Evolutionary conservation across 2,888 invertebrate genomes (phyloP).

Genomic region (Steromphala cineraria): DNA sequence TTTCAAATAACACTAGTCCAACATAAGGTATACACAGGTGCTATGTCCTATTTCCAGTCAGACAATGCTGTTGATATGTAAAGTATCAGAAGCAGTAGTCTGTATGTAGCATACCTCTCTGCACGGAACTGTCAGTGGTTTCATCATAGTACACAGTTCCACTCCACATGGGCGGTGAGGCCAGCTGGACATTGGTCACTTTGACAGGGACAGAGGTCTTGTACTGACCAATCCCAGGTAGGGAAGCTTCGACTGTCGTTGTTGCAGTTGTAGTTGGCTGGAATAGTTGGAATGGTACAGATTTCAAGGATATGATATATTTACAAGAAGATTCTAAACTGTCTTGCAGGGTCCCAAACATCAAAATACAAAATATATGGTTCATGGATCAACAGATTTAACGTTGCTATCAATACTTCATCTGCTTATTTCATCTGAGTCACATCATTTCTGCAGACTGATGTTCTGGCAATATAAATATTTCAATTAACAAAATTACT

Average conservation of each 20-base stretch:
- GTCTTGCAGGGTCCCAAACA: neutral
- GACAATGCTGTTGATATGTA: too few species aligned
- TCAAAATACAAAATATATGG: too few species aligned
- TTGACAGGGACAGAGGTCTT: constrained; percentile 72
- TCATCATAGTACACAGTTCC: constrained; percentile 60
- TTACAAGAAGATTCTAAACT: neutral
- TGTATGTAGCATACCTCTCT: constrained; percentile 50
- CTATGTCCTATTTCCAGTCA: too few species aligned
- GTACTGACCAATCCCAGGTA: constrained; percentile 70
- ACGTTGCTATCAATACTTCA: too few species aligned
- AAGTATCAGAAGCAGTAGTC: too few species aligned
- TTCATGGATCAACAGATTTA: too few species aligned
- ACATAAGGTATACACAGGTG: too few species aligned
- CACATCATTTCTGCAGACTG: too few species aligned
- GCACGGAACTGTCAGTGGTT: constrained; percentile 42
- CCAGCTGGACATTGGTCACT: constrained; percentile 73
- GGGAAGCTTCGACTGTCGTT: constrained; percentile 52
- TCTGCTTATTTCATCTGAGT: too few species aligned
- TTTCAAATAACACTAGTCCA: too few species aligned
- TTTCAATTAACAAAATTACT: too few species aligned
- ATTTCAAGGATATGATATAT: neutral
- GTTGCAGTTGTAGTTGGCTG: constrained; percentile 12
- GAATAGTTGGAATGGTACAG: neutral
- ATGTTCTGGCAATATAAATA: too few species aligned
- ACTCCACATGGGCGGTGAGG: constrained; percentile 63